phyloP scores from a whole-genome alignment of 2,113 vertebrate genomes.

The Cnemophilus loriae region DNA sequence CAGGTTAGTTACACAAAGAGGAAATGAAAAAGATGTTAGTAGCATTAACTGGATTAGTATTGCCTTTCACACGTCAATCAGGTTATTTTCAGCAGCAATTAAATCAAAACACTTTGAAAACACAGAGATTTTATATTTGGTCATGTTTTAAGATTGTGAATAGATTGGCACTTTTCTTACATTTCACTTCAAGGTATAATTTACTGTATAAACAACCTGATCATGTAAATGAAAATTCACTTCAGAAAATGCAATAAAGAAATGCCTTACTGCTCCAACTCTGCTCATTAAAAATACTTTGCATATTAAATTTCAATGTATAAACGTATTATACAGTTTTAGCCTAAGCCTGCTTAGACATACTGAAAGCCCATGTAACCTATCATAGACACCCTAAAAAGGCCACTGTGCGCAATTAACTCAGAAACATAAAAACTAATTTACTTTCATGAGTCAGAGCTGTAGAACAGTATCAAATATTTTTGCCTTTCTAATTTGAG shows the following conservation, averaged over 20 bases:
- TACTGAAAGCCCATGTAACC: neutral
- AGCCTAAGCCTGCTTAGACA: neutral
- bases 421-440: neutral
- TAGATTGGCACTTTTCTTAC: neutral
- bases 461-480: neutral
- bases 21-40: neutral
- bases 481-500: neutral
- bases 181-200: neutral
- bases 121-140: neutral
- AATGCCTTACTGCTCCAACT: neutral
- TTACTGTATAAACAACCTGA: neutral
- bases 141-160: neutral
- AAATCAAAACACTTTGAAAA: neutral
- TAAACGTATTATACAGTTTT: neutral
- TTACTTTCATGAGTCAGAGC: neutral
- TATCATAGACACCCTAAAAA: neutral
- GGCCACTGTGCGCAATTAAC: neutral
- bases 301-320: neutral
- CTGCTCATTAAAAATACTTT: neutral
- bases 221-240: neutral
- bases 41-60: neutral
- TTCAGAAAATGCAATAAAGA: neutral
- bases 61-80: neutral
- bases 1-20: neutral
- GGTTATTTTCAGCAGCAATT: neutral